Conservation (phyloP, 1,140 invertebrate species). For the Scaptomyza hsui region DNA sequence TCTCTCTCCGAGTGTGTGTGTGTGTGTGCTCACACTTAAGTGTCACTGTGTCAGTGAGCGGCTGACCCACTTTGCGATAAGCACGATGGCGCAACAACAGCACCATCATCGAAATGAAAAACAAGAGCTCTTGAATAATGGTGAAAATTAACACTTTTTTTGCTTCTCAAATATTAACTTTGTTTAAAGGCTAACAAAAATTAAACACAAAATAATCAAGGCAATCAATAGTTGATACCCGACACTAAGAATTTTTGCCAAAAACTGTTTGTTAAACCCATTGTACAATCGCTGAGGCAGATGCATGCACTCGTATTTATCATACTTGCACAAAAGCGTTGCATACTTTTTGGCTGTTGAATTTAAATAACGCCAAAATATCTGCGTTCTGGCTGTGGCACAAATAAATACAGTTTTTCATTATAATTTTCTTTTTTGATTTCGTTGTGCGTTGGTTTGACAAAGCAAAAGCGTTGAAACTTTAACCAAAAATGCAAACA, state of each 20-base stretch:
- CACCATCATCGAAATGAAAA: neutral
- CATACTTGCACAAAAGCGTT: slow-evolving; percentile 48
- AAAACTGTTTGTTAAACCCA: too few relatives aligned
- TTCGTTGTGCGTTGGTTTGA: slow-evolving; percentile 13
- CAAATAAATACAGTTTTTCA: slow-evolving; percentile 52
- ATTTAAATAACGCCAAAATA: slow-evolving; percentile 60
- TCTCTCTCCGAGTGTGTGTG: slow-evolving; percentile 6
- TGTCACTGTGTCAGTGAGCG: slow-evolving; percentile 80
- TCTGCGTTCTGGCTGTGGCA: slow-evolving; percentile 25
- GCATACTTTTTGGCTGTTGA: slow-evolving; percentile 47
- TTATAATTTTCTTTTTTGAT: slow-evolving; percentile 21
- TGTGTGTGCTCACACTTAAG: slow-evolving; percentile 63
- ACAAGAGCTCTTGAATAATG: slow-evolving; percentile 7
- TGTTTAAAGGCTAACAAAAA: too few relatives aligned
- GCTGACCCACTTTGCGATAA: slow-evolving; percentile 79
- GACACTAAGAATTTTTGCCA: too few relatives aligned
- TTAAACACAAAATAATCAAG: too few relatives aligned
- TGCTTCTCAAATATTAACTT: too few relatives aligned
- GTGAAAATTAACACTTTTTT: slow-evolving; percentile 3
- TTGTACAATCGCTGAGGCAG: slow-evolving; percentile 5
- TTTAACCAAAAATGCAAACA: slow-evolving; percentile 35
- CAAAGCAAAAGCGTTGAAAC: slow-evolving; percentile 10
- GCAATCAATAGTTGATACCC: too few relatives aligned
- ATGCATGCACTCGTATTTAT: slow-evolving; percentile 41
- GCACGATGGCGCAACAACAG: slow-evolving; percentile 39